Evolutionary conservation across 2,113 vertebrate species (phyloP), one percentile per base, ranked within the genome.

Genomic region (Grantiella picta): DNA sequence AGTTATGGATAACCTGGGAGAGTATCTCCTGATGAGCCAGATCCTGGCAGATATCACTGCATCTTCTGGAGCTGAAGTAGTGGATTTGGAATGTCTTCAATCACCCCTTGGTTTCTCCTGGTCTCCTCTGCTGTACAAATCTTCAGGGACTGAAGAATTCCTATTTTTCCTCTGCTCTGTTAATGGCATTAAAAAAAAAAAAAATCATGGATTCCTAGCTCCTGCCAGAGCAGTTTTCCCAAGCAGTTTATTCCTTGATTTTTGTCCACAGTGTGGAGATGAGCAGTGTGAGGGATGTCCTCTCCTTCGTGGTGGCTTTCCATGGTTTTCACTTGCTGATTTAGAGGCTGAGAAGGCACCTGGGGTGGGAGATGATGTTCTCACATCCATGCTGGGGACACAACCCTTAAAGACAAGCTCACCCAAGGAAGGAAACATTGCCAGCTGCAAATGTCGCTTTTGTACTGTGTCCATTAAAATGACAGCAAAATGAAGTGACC

Each of bases 281-380:
- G 11, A 72, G 42, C 10, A 31, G 6, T 0, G 0, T 35, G 47
- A 68, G 53, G 36, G 44, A 68, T 3, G 20, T 56, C 33, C 12
- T 15, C 27, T 68, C 33, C 47, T 72, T 19, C 12, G 11, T 36
- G 47, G 23, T 8, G 24, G 42, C 11, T 82, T 47, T 65, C 53
- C 42, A 4, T 2, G 4, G 22, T 68, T n/a, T 72, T 44, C 21
- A 16, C 14, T 21, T 23, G 38, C 44, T 63, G 63, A 8, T 18
- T 4, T 16, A 1, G 1, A 18, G 31, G 18, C 6, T 18, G 7
- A 35, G 52, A 7, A 6, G 12, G 31, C 35, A 28, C 7, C 31
- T 35, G 31, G 20, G 33, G 10, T 6, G 12, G 61, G 66, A 69
- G 68, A 21, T 18, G 4, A 16, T 45, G 25, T 47, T 56, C 42